A percentile compares a stretch with the other conserved stretches of the same genome.
Evolutionary conservation across 2,113 vertebrate genomes (phyloP).

Genomic region (Saguinus imperator): DNA sequence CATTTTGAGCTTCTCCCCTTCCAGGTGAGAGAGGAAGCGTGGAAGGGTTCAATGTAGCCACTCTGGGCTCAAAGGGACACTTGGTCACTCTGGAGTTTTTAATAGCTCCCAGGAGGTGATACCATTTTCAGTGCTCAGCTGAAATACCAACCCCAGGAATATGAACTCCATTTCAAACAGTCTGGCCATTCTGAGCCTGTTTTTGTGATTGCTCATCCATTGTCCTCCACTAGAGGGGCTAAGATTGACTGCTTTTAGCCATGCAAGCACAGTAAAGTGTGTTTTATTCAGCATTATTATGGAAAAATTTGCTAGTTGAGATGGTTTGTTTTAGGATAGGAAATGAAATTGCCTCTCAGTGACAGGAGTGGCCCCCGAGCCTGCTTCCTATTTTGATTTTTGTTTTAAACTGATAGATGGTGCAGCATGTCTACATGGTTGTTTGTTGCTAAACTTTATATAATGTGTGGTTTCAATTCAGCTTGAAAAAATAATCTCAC

Average conservation of each 20-base stretch:
- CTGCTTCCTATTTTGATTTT: constrained; percentile 83
- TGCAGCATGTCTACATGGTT: constrained; percentile 90
- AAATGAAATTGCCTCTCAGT: constrained; percentile 84
- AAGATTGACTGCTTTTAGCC: constrained; percentile 23
- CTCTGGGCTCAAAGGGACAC: neutral
- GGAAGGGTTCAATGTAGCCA: neutral
- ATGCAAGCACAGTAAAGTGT: constrained; percentile 70
- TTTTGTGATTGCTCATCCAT: constrained; percentile 44
- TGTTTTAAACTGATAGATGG: constrained; percentile 85
- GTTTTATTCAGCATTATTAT: constrained; percentile 78
- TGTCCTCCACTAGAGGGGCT: constrained; percentile 47
- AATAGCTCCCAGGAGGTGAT: neutral
- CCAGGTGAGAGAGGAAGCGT: neutral
- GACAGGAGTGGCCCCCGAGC: constrained; percentile 86
- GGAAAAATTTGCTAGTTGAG: constrained; percentile 61
- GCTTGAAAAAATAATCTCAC: constrained; percentile 91
- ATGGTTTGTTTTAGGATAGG: constrained; percentile 69
- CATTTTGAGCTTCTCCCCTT: constrained; percentile 38
- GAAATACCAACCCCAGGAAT: constrained; percentile 4
- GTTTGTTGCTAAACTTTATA: constrained; percentile 90
- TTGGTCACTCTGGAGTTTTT: neutral
- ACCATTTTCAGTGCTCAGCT: constrained; percentile 1
- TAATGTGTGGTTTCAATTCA: constrained; percentile 88
- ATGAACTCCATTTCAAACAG: constrained; percentile 11
- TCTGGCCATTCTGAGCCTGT: constrained; percentile 38